Evolutionary conservation across 2,113 vertebrate species (phyloP).

Genomic region (Talpa occidentalis): DNA sequence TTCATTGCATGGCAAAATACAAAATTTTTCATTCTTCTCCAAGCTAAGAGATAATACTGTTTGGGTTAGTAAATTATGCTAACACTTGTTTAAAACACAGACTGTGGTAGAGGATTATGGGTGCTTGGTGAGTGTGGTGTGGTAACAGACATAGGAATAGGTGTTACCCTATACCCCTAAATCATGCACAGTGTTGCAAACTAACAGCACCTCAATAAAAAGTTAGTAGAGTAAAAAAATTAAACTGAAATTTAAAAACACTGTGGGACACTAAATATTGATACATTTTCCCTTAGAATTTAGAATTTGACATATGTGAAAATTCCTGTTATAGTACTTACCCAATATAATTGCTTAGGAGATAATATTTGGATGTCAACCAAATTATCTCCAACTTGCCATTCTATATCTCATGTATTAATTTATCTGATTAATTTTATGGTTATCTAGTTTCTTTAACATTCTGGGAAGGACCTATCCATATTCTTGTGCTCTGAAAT

Average conservation of each 20-base stretch:
- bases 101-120: too few species aligned
- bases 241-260: conserved; percentile 17
- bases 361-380: conserved; percentile 12
- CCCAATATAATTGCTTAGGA: not conserved
- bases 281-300: conserved; percentile 14
- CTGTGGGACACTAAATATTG: not conserved
- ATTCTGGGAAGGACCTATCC: not conserved
- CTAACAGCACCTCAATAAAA: too few species aligned
- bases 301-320: conserved; percentile 16
- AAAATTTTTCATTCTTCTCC: not conserved
- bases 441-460: conserved; percentile 45
- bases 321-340: not conserved
- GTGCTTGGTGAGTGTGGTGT: too few species aligned
- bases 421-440: conserved; percentile 26
- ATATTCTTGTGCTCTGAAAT: not conserved
- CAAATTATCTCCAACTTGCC: conserved; percentile 13
- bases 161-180: too few species aligned
- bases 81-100: conserved; percentile 51
- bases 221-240: too few species aligned
- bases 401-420: not conserved
- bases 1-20: not conserved
- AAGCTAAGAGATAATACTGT: not conserved
- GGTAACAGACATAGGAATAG: too few species aligned
- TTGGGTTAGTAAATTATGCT: not conserved
- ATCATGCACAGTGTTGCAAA: too few species aligned